phyloP scores from a whole-genome alignment of 2,113 vertebrate genomes.

The Eptatretus burgeri region DNA sequence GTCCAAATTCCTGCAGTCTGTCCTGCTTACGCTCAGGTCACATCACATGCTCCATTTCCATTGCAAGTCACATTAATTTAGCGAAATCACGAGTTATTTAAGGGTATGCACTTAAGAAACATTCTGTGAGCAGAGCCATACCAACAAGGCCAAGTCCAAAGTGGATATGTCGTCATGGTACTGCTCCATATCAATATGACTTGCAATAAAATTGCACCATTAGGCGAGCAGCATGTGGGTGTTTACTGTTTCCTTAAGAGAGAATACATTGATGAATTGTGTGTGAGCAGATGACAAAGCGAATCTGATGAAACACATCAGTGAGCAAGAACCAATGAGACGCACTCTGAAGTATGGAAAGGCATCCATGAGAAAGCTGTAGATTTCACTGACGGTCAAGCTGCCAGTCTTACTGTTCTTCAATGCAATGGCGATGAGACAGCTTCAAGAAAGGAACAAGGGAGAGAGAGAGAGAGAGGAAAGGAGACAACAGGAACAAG shows the following conservation, averaged over 20 bases:
- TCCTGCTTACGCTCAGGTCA: no score
- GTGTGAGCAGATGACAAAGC: background rate
- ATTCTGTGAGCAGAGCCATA: no score
- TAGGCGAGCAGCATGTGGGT: background rate
- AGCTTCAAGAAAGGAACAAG: background rate
- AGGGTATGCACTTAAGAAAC: no score
- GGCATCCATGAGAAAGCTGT: conserved; percentile 2
- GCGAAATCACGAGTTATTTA: no score
- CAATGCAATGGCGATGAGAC: background rate
- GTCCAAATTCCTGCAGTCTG: no score
- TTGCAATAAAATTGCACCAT: background rate
- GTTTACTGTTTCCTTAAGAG: background rate
- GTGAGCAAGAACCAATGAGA: background rate
- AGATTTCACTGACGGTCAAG: background rate
- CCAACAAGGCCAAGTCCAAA: no score
- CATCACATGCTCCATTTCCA: no score
- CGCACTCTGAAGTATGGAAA: background rate
- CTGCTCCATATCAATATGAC: background rate
- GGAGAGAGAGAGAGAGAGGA: no score
- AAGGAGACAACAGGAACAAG: no score
- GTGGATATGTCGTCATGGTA: background rate
- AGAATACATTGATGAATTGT: background rate
- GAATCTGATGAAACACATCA: background rate
- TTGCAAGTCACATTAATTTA: no score
- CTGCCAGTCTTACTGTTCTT: background rate